These are phyloP conservation scores for Perca schrenkii DNA, from an alignment of 2,113 vertebrate species.

Conservation along the genomic window DNA sequence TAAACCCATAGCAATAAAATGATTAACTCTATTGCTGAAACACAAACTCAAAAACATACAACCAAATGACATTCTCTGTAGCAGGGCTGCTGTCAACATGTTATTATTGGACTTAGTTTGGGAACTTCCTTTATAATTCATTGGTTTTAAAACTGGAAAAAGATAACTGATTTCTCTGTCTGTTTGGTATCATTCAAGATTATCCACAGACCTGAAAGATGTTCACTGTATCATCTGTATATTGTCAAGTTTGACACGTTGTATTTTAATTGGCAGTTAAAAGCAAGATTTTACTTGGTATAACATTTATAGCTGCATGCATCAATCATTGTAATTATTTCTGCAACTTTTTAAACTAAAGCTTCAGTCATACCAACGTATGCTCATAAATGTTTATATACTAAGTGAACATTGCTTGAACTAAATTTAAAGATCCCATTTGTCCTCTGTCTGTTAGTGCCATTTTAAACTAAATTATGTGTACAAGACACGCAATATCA, in stretches of 20 bases:
- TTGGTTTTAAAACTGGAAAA: constrained; percentile 18
- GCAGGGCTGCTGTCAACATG: constrained; percentile 14
- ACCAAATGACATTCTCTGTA: constrained; percentile 2
- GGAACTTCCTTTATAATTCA: neutral
- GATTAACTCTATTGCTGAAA: constrained; percentile 25
- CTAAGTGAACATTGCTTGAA: constrained; percentile 67
- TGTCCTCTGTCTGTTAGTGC: neutral
- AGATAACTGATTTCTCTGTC: constrained; percentile 5
- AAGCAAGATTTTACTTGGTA: constrained; percentile 63
- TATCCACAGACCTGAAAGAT: constrained; percentile 21
- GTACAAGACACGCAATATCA: constrained; percentile 44
- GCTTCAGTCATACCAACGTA: constrained; percentile 20
- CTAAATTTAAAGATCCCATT: constrained; percentile 27
- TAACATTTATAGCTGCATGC: constrained; percentile 53
- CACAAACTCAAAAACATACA: constrained; percentile 34
- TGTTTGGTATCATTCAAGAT: constrained; percentile 7
- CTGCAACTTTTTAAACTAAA: constrained; percentile 26
- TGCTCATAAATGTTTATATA: constrained; percentile 36
- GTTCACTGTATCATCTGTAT: constrained; percentile 15
- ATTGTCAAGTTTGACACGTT: constrained; percentile 19
- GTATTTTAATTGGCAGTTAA: constrained; percentile 45
- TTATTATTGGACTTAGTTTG: neutral
- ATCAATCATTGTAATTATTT: constrained; percentile 16
- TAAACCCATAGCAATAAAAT: constrained; percentile 29
- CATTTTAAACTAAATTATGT: constrained; percentile 33